Base-by-base conservation (phyloP, 2,888 invertebrate genomes). In the Ferrisia virgata region DNA sequence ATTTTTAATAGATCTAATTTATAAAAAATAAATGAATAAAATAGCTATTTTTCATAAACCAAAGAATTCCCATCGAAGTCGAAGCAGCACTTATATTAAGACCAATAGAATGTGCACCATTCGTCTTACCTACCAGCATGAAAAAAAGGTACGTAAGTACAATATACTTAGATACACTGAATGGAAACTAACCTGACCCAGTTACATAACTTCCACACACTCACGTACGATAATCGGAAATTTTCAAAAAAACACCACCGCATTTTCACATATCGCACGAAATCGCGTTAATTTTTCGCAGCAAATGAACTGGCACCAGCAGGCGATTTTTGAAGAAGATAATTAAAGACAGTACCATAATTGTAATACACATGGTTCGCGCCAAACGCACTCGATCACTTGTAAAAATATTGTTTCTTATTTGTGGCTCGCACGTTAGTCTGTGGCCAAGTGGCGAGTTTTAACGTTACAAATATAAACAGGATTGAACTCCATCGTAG, bases 301-400 rank as follows among this genome's bases (percentile, higher is more conserved):
- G 53, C 43, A 80, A 33, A 18, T 15, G 0, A 13, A 80, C 31
- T 6, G 80, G 80, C 13, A 80, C 80, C 9, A 33, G 8, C n/a
- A 80, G 5, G 3, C 53, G 80, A 31, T 53, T 43, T 40, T 80
- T 80, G 53, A 80, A 28, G 13, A 31, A 33, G 18, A 80, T 22
- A 18, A 80, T 47, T 25, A 80, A 47, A 28, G 80, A 80, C 25
- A 80, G 18, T 31, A 53, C 53, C 31, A 80, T 47, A 31, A 80
- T 47, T 31, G 80, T 80, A 47, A 80, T 80, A 53, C 80, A 80
- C 80, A 80, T 80, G 80, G 4, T 80, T 80, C 80, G 43, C 79
- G 79, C 22, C 25, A 22, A 22, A 15, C 79, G 6, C 28, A 43
- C 28, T 79, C 28, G 25, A 79, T 79, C 40, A 36, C 79, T 79